Base-by-base conservation (phyloP, 2,888 invertebrate genomes). In the Antitype chi region DNA sequence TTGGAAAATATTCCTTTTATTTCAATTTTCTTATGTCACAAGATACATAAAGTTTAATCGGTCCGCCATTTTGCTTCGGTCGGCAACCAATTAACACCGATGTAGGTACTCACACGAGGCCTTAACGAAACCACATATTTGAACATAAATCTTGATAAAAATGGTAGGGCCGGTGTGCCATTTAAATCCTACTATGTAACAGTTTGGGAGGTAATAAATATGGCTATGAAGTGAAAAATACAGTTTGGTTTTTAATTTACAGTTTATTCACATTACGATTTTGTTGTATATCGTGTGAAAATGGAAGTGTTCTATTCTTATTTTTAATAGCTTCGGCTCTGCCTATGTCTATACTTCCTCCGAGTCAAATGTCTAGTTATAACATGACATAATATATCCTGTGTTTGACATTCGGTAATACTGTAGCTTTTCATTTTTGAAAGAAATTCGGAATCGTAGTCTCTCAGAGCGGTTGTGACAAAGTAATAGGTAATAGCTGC, bases 11-110 rank as follows among this genome's bases (percentile, higher is more conserved):
- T 28, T 15, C 20, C 25, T 0, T 8, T 28, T 15, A 28, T 28
- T 28, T 9, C 0, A 28, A 23, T 67, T 28, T 67, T 52, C 15
- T 2, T 49, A 28, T 3, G 15, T 52, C 47, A 47, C 47, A 52
- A 25, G 0, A n/a, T 15, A 64, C 52, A 78, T 47, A 13, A 43
- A 23, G 20, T 47, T 63, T 7, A 43, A 59, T 62, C 25, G 15
- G 7, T 20, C 57, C 59, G 71, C 81, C 72, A 81, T 81, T 62
- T 76, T 70, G 55, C 52, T 66, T 68, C 20, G 32, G 13, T 9
- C 25, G n/a, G 32, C 63, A 9, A 60, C 63, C 69, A 80, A 81
- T 81, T 80, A 80, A 76, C 63, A 59, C 28, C 23, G 60, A 52
- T n/a, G 25, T 38, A 38, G 38, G 38, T 66, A 75, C 43, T 67